A percentile compares a stretch with the other conserved stretches of the same genome.
Conservation (phyloP, 2,888 invertebrate genomes). For the Perithous albicinctus region DNA sequence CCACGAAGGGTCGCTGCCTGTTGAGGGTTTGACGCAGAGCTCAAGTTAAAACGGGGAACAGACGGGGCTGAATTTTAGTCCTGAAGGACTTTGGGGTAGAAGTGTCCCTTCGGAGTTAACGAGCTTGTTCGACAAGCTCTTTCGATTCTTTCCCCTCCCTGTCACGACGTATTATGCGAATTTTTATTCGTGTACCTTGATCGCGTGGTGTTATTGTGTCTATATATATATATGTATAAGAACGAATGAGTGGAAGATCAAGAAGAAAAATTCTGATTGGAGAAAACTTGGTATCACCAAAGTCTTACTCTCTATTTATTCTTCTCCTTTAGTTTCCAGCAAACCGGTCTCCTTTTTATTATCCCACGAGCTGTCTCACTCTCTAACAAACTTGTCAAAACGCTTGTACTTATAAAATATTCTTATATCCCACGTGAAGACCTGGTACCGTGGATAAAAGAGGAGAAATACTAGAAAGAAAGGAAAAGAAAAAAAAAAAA, state of each 20-base stretch:
- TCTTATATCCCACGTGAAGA: background rate
- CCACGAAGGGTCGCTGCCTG: slow-evolving; percentile 30
- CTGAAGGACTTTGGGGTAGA: slow-evolving; percentile 6
- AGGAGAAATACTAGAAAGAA: background rate
- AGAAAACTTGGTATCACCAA: background rate
- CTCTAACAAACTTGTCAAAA: background rate
- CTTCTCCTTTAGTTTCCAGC: background rate
- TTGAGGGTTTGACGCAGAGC: background rate
- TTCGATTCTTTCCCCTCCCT: too few relatives aligned
- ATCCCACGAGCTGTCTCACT: background rate
- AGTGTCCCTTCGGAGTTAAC: slow-evolving; percentile 28
- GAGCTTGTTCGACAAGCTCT: slow-evolving; percentile 50
- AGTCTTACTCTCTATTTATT: background rate
- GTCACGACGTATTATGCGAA: slow-evolving; percentile 1
- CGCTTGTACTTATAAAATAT: background rate
- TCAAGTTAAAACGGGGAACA: background rate
- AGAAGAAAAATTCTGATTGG: background rate
- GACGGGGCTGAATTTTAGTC: background rate
- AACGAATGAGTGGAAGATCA: background rate
- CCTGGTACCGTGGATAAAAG: background rate
- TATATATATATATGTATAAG: background rate
- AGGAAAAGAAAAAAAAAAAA: background rate
- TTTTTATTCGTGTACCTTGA: slow-evolving; percentile 15
- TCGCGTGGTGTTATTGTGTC: background rate
- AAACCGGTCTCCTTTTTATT: background rate